A percentile compares a stretch with the other conserved stretches of the same genome.
Evolutionary conservation across 2,888 invertebrate genomes (phyloP).

Genomic region (Drosophila basisetae): DNA sequence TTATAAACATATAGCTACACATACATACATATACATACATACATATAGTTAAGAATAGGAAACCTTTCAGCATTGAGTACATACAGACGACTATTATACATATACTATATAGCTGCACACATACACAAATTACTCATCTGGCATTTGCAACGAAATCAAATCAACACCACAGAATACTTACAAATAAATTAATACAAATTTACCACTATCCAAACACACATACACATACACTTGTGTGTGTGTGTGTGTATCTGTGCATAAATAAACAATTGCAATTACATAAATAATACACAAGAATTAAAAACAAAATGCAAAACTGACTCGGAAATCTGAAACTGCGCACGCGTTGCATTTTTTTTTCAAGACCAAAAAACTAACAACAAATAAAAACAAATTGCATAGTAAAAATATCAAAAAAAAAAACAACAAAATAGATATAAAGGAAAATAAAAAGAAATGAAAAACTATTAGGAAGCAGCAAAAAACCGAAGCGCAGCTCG

Average conservation of each 20-base stretch:
- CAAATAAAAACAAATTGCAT: constrained; percentile 37
- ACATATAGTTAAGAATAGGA: constrained; percentile 10
- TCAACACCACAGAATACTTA: constrained; percentile 20
- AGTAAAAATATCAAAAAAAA: constrained; percentile 26
- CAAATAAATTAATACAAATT: constrained; percentile 10
- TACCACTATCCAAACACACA: neutral
- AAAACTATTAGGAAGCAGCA: constrained; percentile 41
- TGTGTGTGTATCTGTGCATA: neutral
- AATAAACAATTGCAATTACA: constrained; percentile 28
- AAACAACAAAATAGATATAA: neutral
- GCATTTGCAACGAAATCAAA: constrained; percentile 45
- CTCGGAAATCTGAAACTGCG: constrained; percentile 48
- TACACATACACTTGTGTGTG: neutral
- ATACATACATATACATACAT: neutral
- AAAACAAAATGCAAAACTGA: constrained; percentile 8
- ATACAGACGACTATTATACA: constrained; percentile 14
- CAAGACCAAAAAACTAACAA: constrained; percentile 31
- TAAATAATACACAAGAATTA: constrained; percentile 34
- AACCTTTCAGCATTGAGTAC: constrained; percentile 12
- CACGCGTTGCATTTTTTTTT: constrained; percentile 59
- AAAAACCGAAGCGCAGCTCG: constrained; percentile 41
- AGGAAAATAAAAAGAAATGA: constrained; percentile 2
- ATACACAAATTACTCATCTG: constrained; percentile 46
- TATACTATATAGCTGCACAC: constrained; percentile 1
- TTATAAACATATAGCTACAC: constrained; percentile 9